phyloP scores from a whole-genome alignment of 1,140 invertebrate genomes.

The Octopus bimaculoides region DNA sequence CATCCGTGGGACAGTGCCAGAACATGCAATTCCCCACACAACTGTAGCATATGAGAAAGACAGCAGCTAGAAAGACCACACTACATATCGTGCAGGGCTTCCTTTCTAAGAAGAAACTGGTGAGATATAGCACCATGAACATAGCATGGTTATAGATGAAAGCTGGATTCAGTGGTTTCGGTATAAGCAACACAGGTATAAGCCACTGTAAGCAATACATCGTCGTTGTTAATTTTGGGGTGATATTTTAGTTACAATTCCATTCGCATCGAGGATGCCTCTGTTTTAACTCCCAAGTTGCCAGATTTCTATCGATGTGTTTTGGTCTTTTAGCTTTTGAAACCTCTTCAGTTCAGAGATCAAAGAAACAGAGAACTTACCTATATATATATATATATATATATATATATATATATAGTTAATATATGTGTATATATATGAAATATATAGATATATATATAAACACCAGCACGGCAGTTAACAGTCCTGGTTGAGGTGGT shows the following conservation, averaged over 20 bases:
- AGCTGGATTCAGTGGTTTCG: constrained; percentile 91
- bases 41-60: constrained; percentile 93
- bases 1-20: constrained; percentile 63
- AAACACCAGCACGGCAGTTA: no score
- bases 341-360: no score
- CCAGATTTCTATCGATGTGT: no score
- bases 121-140: constrained; percentile 91
- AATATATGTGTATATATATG: no score
- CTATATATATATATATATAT: no score
- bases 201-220: constrained; percentile 99
- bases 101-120: constrained; percentile 84
- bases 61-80: constrained; percentile 85
- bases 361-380: no score
- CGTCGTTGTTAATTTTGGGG: neutral
- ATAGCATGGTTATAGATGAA: constrained; percentile 93
- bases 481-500: no score
- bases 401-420: no score
- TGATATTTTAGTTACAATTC: neutral
- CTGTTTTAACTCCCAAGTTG: no score
- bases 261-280: neutral
- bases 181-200: constrained; percentile 93
- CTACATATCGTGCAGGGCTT: constrained; percentile 96
- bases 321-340: no score
- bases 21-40: constrained; percentile 92
- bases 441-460: no score